Conservation (phyloP, 2,797 vertebrate species). For the Rhabdophis nuchalis region DNA sequence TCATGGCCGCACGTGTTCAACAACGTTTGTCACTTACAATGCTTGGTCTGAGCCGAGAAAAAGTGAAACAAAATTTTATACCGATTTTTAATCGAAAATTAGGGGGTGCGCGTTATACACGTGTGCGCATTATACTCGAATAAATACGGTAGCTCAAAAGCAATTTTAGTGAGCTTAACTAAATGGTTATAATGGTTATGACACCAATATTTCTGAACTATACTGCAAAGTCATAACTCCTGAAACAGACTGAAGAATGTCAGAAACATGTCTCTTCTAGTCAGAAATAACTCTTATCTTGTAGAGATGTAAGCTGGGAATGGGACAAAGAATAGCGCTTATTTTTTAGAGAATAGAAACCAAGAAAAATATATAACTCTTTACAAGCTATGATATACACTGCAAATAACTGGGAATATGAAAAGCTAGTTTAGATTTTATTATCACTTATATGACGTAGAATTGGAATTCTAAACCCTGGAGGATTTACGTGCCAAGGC, state of each 20-base stretch:
- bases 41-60: too few relatives aligned
- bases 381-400: not conserved
- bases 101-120: too few relatives aligned
- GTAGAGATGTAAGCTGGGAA: not conserved
- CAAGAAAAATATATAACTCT: not conserved
- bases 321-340: not conserved
- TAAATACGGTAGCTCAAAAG: not conserved
- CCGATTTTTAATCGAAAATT: too few relatives aligned
- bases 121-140: too few relatives aligned
- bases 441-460: not conserved
- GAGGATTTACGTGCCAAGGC: not conserved
- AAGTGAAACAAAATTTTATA: too few relatives aligned
- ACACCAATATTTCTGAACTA: not conserved
- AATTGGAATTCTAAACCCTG: not conserved
- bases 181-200: not conserved
- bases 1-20: too few relatives aligned
- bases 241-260: not conserved
- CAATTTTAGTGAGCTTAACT: not conserved
- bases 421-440: not conserved
- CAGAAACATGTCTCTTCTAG: not conserved
- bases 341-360: not conserved
- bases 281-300: not conserved
- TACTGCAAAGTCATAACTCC: not conserved
- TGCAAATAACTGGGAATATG: not conserved
- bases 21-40: too few relatives aligned